Conservation (phyloP, 2,797 vertebrate species). For the Acanthopagrus latus region DNA sequence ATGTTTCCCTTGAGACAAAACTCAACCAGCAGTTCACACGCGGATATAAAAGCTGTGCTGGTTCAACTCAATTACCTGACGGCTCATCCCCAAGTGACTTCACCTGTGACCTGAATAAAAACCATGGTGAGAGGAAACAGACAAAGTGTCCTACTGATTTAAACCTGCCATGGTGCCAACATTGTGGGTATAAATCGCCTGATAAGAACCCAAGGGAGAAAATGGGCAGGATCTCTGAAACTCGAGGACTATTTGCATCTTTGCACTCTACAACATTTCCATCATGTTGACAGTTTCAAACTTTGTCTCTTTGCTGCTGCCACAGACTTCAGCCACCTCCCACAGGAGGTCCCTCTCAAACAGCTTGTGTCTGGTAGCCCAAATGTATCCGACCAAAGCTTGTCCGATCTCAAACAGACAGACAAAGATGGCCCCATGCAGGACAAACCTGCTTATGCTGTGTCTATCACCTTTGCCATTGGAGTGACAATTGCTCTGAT, state of each 20-base stretch:
- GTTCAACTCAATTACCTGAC: slow-evolving; percentile 82
- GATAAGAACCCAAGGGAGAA: not conserved
- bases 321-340: slow-evolving; percentile 86
- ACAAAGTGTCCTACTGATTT: slow-evolving; percentile 47
- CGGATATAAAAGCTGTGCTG: slow-evolving; percentile 89
- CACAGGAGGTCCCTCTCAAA: slow-evolving; percentile 86
- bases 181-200: slow-evolving; percentile 20
- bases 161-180: not conserved
- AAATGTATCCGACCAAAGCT: slow-evolving; percentile 80
- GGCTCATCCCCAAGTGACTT: slow-evolving; percentile 79
- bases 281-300: not conserved
- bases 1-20: slow-evolving; percentile 80
- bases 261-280: too few relatives aligned
- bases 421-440: slow-evolving; percentile 51
- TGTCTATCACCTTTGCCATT: slow-evolving; percentile 83
- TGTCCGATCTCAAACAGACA: slow-evolving; percentile 80
- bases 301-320: not conserved
- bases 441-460: slow-evolving; percentile 82
- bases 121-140: slow-evolving; percentile 82
- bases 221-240: not conserved
- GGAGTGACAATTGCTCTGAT: slow-evolving; percentile 88
- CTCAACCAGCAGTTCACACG: slow-evolving; percentile 84
- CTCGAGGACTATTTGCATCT: not conserved
- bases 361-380: slow-evolving; percentile 85
- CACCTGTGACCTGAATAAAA: slow-evolving; percentile 70